phyloP scores from a whole-genome alignment of 2,888 invertebrate species.

The Dugesia japonica region DNA sequence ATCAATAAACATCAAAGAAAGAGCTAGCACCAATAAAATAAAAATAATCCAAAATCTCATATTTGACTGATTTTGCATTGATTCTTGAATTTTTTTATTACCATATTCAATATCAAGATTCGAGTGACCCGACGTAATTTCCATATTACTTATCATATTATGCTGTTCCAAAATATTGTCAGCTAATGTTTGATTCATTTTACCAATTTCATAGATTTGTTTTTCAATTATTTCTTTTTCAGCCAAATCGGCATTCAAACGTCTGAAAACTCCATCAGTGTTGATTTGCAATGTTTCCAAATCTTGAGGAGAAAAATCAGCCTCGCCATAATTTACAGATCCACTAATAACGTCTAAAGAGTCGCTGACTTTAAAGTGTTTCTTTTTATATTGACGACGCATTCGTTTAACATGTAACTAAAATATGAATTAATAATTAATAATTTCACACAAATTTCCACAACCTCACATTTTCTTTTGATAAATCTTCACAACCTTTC shows the following conservation, averaged over 20 bases:
- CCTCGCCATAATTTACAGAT: background rate
- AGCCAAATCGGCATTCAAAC: background rate
- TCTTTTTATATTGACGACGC: background rate
- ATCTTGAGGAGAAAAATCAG: background rate
- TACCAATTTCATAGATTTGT: background rate
- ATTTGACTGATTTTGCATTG: conserved; percentile 87
- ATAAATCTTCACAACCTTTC: background rate
- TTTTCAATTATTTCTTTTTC: background rate
- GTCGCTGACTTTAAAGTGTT: background rate
- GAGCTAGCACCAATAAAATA: conserved; percentile 82
- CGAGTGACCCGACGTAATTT: conserved; percentile 69
- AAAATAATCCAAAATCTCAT: conserved; percentile 81
- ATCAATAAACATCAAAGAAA: conserved; percentile 81
- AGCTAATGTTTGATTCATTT: conserved; percentile 43
- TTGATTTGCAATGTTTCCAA: background rate
- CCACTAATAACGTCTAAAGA: background rate
- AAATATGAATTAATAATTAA: background rate
- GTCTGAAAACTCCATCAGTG: background rate
- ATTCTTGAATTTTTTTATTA: conserved; percentile 86
- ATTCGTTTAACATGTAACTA: background rate
- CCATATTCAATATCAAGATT: conserved; percentile 88
- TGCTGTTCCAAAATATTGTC: conserved; percentile 85
- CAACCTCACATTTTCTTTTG: conserved; percentile 14
- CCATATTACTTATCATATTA: conserved; percentile 73
- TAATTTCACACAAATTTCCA: background rate